Percentiles rank a stretch among this genome's conserved stretches.
phyloP scores from a whole-genome alignment of 2,113 vertebrate species.

The Origma solitaria region DNA sequence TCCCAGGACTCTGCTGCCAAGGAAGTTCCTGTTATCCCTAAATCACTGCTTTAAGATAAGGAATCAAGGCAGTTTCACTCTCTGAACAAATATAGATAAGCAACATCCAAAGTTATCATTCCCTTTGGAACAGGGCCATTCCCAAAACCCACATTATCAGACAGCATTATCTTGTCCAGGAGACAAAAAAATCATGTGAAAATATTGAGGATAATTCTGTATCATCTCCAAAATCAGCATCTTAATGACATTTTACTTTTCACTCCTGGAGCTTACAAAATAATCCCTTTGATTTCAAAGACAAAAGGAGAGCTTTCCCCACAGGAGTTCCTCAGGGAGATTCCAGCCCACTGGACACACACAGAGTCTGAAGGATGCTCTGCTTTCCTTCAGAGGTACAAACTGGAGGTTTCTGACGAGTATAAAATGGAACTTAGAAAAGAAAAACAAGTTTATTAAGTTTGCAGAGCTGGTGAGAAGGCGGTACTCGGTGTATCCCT shows the following conservation, averaged over 20 bases:
- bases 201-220: neutral
- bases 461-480: neutral
- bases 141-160: neutral
- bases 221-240: neutral
- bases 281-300: neutral
- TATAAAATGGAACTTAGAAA: neutral
- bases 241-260: neutral
- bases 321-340: neutral
- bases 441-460: neutral
- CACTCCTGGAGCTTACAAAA: neutral
- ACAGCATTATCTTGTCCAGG: neutral
- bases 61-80: neutral
- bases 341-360: rapidly evolving
- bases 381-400: neutral
- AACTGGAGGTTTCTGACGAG: neutral
- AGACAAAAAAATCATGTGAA: neutral
- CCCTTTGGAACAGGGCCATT: neutral
- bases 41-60: neutral
- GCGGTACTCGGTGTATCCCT: neutral
- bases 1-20: neutral
- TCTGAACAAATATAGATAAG: neutral
- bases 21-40: neutral
- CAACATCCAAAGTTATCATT: neutral
- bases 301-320: neutral
- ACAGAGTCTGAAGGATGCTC: rapidly evolving